Conservation (phyloP, 1,140 invertebrate genomes). For the Colletes latitarsis region DNA sequence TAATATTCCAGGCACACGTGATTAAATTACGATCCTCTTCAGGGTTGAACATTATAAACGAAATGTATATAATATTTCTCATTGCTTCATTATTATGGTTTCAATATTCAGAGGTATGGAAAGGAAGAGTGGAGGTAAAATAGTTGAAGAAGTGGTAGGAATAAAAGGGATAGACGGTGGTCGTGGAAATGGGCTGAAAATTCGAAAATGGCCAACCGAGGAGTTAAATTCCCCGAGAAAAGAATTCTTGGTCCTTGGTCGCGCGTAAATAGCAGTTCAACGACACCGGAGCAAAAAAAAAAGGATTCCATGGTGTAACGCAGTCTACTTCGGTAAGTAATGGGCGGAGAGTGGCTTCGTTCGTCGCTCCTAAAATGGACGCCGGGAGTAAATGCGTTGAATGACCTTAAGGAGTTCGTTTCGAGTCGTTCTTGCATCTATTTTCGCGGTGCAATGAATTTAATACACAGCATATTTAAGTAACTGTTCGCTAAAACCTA, state of each 20-base stretch:
- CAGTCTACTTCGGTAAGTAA: constrained; percentile 48
- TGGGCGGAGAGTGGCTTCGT: constrained; percentile 45
- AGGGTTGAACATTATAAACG: too few relatives aligned
- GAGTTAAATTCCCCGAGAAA: constrained; percentile 30
- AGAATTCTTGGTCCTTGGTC: constrained; percentile 23
- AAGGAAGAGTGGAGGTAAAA: too few relatives aligned
- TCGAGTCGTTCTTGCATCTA: constrained; percentile 10
- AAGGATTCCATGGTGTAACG: constrained; percentile 41
- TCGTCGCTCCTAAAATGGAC: constrained; percentile 43
- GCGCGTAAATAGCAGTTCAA: constrained; percentile 43
- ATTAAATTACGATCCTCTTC: too few relatives aligned
- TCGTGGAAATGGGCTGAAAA: constrained; percentile 6
- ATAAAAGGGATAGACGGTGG: background rate
- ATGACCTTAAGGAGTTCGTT: constrained; percentile 12
- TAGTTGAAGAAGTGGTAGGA: background rate
- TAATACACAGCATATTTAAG: background rate
- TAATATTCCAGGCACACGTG: too few relatives aligned
- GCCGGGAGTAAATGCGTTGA: constrained; percentile 38
- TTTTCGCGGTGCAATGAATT: background rate
- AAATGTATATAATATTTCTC: too few relatives aligned
- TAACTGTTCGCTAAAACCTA: too few relatives aligned
- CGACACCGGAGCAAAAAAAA: constrained; percentile 27
- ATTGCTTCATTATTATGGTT: too few relatives aligned
- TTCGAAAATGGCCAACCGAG: background rate
- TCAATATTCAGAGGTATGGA: too few relatives aligned